phyloP scores from a whole-genome alignment of 2,113 vertebrate species.

The Holacanthus passer region DNA sequence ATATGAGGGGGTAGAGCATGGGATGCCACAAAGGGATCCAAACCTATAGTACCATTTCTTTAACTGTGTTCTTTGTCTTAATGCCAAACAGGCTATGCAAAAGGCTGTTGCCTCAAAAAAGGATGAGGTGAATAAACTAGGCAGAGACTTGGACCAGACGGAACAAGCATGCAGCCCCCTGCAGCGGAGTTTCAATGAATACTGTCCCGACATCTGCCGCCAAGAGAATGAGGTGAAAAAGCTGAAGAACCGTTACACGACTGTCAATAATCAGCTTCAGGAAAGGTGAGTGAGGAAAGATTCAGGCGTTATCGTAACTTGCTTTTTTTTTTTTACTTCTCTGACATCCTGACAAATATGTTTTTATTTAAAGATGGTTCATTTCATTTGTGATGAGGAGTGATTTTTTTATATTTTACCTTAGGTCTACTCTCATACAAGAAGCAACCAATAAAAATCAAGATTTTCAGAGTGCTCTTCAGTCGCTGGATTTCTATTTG shows the following conservation, averaged over 20 bases:
- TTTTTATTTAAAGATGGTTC: neutral
- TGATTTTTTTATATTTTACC: constrained; percentile 5
- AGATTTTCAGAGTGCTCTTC: constrained; percentile 88
- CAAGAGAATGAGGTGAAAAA: constrained; percentile 89
- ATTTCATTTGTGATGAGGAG: neutral
- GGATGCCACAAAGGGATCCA: neutral
- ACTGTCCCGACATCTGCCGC: constrained; percentile 90
- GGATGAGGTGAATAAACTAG: constrained; percentile 87
- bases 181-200: constrained; percentile 91
- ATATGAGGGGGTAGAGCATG: neutral
- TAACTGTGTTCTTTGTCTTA: neutral
- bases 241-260: constrained; percentile 91
- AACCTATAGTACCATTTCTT: neutral
- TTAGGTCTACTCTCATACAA: constrained; percentile 86
- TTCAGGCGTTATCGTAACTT: neutral
- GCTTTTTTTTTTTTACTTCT: neutral
- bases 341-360: neutral
- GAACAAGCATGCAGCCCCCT: constrained; percentile 87
- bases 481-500: constrained; percentile 91
- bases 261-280: constrained; percentile 88
- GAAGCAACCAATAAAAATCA: constrained; percentile 87
- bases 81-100: constrained; percentile 80
- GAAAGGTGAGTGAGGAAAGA: constrained; percentile 84
- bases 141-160: constrained; percentile 86
- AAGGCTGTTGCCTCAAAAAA: constrained; percentile 85